These are phyloP conservation scores for Formicarius rufipectus DNA, from an alignment of 2,113 vertebrate genomes.

Conservation along the genomic window DNA sequence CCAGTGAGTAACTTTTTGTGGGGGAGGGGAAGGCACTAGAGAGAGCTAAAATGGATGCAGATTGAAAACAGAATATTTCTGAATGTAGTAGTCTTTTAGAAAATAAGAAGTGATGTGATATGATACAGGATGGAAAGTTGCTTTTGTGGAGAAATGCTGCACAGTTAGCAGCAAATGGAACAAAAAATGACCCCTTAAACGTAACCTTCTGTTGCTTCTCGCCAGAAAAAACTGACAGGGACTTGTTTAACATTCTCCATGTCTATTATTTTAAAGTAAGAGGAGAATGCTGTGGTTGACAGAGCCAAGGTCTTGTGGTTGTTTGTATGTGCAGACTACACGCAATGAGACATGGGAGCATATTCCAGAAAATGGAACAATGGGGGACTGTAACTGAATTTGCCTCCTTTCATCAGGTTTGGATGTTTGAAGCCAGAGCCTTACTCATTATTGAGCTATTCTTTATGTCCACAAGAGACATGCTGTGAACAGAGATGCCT, in stretches of 20 bases:
- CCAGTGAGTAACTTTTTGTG: background rate
- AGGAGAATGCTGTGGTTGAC: background rate
- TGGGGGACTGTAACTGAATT: background rate
- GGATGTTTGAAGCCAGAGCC: background rate
- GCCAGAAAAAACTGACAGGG: background rate
- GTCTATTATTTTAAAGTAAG: background rate
- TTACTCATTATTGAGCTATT: background rate
- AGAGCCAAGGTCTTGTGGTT: background rate
- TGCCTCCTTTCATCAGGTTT: background rate
- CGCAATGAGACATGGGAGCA: background rate
- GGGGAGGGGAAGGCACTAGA: background rate
- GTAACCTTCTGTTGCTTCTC: background rate
- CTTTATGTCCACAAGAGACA: background rate
- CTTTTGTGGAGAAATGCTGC: background rate
- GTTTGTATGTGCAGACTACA: background rate
- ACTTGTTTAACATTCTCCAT: background rate
- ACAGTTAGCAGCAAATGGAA: background rate
- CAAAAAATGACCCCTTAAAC: background rate
- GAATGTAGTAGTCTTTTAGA: background rate
- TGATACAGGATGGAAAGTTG: background rate
- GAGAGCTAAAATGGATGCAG: background rate
- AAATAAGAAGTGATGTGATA: background rate
- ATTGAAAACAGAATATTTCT: background rate
- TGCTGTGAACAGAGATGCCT: background rate
- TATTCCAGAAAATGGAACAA: background rate